Conservation (phyloP, 2,797 vertebrate genomes). For the Spinus pinus region DNA sequence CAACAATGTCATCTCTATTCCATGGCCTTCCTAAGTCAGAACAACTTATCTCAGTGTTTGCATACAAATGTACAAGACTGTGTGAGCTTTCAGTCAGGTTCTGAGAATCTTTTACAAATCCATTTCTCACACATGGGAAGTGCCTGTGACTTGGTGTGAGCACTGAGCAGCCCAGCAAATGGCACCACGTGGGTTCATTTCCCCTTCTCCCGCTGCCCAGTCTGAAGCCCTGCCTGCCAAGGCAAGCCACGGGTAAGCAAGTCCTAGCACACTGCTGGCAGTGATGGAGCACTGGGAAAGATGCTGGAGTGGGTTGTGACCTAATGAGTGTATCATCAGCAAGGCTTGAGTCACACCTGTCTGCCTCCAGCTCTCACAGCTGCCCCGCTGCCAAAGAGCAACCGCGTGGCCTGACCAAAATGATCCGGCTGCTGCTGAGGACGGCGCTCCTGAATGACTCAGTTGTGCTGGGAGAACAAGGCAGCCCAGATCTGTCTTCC, state of each 20-base stretch:
- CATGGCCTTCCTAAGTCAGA: neutral
- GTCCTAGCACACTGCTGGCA: neutral
- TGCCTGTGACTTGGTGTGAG: fast-evolving
- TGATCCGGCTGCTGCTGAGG: neutral
- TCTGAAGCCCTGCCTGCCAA: neutral
- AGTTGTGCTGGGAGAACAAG: neutral
- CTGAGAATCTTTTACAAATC: neutral
- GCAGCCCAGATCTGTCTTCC: neutral
- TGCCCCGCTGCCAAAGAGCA: neutral
- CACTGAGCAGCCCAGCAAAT: neutral
- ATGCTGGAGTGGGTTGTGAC: neutral
- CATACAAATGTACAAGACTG: neutral
- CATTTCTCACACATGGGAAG: neutral
- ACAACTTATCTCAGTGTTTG: neutral
- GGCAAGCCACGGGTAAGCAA: neutral
- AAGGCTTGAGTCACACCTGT: neutral
- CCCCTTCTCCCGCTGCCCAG: fast-evolving
- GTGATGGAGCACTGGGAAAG: neutral
- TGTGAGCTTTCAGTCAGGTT: neutral
- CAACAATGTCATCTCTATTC: neutral
- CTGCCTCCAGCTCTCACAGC: neutral
- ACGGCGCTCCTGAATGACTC: neutral
- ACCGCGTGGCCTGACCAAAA: neutral
- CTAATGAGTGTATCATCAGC: neutral
- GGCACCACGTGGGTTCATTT: fast-evolving